Conservation (phyloP, 2,888 invertebrate species). For the Calameuta pallipes region DNA sequence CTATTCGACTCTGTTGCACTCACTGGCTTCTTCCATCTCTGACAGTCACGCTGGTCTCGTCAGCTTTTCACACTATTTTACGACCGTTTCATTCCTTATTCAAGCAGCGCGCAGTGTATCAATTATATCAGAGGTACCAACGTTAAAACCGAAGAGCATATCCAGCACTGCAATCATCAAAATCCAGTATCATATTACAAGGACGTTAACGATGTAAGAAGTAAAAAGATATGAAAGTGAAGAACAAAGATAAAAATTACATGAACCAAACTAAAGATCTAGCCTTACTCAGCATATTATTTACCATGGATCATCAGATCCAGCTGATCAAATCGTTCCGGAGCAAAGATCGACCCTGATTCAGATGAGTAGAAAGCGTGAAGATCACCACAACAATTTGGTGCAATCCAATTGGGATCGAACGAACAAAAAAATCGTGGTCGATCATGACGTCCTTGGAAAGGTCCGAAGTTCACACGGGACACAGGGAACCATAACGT, state of each 20-base stretch:
- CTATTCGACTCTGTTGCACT: neutral
- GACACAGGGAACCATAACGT: neutral
- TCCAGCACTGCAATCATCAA: neutral
- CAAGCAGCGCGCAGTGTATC: neutral
- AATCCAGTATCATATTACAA: neutral
- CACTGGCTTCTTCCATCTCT: neutral
- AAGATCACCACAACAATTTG: neutral
- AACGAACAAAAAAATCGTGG: neutral
- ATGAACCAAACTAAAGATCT: neutral
- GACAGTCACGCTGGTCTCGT: neutral
- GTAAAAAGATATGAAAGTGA: neutral
- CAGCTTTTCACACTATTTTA: neutral
- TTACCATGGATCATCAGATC: neutral
- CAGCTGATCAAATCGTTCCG: neutral
- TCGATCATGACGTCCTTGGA: neutral
- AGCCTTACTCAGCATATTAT: neutral
- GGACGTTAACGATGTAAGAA: neutral
- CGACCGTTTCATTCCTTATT: neutral
- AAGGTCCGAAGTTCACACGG: neutral
- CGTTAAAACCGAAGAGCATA: neutral
- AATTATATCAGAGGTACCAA: neutral
- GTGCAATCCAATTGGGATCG: neutral
- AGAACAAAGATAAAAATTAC: neutral
- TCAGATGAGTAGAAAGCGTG: neutral
- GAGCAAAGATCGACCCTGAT: neutral